Evolutionary conservation across 2,113 vertebrate genomes (phyloP).

Genomic region (Kryptolebias marmoratus): DNA sequence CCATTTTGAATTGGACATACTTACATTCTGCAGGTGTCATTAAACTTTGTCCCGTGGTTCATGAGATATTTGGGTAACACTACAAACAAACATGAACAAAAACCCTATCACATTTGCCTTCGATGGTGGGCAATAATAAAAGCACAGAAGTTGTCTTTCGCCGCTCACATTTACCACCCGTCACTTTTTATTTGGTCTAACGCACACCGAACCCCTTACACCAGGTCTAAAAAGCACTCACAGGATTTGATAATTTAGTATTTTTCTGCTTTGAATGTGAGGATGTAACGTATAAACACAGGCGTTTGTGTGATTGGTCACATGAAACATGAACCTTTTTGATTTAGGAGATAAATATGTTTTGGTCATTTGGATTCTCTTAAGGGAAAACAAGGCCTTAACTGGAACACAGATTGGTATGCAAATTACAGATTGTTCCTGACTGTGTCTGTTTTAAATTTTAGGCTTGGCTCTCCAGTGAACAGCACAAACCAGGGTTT

Average conservation of each 20-base stretch:
- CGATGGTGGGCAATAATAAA: neutral
- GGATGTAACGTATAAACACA: constrained; percentile 42
- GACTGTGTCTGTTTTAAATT: constrained; percentile 29
- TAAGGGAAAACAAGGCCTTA: constrained; percentile 15
- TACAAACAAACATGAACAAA: no score
- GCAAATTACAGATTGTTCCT: constrained; percentile 27
- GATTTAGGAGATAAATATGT: constrained; percentile 31
- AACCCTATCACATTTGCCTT: no score
- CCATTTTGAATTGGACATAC: no score
- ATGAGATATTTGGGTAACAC: no score
- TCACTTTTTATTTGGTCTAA: constrained; percentile 8
- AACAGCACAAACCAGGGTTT: constrained; percentile 48
- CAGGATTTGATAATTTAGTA: neutral
- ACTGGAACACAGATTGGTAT: constrained; percentile 23
- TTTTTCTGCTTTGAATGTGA: constrained; percentile 6
- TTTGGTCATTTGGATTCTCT: constrained; percentile 21
- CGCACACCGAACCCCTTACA: neutral
- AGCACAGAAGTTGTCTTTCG: neutral
- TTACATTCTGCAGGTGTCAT: no score
- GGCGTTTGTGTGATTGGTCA: constrained; percentile 15
- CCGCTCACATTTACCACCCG: neutral
- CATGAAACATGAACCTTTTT: constrained; percentile 34
- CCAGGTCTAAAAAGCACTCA: neutral
- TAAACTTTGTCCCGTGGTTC: no score
- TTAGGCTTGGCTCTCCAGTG: constrained; percentile 29